Evolutionary conservation across 2,888 invertebrate species (phyloP).

Genomic region (Sphinx pinastri): DNA sequence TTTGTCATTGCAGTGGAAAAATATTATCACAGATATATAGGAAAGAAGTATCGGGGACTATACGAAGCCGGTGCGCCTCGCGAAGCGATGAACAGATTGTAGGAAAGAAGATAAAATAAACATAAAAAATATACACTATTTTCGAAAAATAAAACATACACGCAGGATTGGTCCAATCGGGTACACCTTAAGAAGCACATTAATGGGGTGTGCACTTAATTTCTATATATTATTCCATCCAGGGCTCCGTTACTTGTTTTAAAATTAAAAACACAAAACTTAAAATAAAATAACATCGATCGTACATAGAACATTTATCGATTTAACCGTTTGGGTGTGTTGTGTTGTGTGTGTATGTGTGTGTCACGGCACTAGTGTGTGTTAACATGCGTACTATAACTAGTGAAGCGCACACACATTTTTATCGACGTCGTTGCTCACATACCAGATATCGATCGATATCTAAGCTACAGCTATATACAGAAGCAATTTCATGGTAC

Average conservation of each 20-base stretch:
- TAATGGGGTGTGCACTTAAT: conserved; percentile 82
- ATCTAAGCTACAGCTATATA: conserved; percentile 48
- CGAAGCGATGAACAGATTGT: conserved; percentile 70
- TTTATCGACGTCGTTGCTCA: conserved; percentile 74
- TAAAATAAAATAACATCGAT: conserved; percentile 55
- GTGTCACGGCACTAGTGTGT: conserved; percentile 58
- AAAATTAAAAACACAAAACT: conserved; percentile 50
- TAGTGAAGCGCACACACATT: conserved; percentile 74
- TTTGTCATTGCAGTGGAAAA: conserved; percentile 60
- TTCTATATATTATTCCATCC: conserved; percentile 67
- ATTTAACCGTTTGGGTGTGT: conserved; percentile 45
- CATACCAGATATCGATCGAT: conserved; percentile 74
- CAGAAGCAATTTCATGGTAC: conserved; percentile 50
- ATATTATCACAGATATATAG: conserved; percentile 59
- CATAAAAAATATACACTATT: conserved; percentile 56
- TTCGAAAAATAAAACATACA: conserved; percentile 52
- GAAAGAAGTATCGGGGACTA: conserved; percentile 64
- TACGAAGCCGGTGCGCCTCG: conserved; percentile 78
- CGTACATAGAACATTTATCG: conserved; percentile 66
- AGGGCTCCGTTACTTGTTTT: conserved; percentile 73
- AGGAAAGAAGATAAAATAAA: conserved; percentile 65
- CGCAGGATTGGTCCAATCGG: conserved; percentile 71
- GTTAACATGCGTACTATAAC: conserved; percentile 69
- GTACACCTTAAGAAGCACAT: conserved; percentile 78
- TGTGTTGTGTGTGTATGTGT: conserved; percentile 59